These are phyloP conservation scores for Geopemphigus sp. DNA, from an alignment of 1,140 invertebrate species.

Conservation along the genomic window DNA sequence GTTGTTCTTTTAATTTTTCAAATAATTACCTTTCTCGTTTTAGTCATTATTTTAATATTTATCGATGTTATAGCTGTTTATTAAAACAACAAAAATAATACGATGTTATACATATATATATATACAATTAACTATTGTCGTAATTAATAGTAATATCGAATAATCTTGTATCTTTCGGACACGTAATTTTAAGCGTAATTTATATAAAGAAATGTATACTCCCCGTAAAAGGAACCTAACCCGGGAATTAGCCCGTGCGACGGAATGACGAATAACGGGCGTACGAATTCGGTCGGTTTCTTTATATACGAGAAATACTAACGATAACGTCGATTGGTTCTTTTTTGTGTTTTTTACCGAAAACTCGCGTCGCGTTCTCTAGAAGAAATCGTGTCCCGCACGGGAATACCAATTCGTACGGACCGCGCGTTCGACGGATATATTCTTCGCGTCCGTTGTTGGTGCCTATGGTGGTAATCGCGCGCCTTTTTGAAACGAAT, in stretches of 20 bases:
- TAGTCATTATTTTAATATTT: slow-evolving; percentile 33
- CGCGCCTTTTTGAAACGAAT: too few relatives aligned
- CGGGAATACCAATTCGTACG: too few relatives aligned
- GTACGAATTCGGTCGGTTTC: background rate
- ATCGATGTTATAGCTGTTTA: slow-evolving; percentile 41
- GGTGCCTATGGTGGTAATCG: too few relatives aligned
- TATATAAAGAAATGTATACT: slow-evolving; percentile 6
- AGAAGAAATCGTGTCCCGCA: too few relatives aligned
- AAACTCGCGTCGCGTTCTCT: too few relatives aligned
- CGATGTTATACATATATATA: slow-evolving; percentile 14
- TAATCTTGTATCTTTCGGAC: slow-evolving; percentile 6
- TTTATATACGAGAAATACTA: too few relatives aligned
- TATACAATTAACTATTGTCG: slow-evolving; percentile 19
- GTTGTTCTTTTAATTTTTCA: slow-evolving; percentile 24
- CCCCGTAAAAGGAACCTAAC: slow-evolving; percentile 27
- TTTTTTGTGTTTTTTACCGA: slow-evolving; percentile 1
- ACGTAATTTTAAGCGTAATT: slow-evolving; percentile 7
- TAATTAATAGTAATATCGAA: slow-evolving; percentile 6
- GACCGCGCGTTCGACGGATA: too few relatives aligned
- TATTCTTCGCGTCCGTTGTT: too few relatives aligned
- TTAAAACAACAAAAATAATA: background rate
- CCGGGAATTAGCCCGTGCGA: background rate
- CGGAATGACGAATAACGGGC: background rate
- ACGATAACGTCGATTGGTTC: too few relatives aligned
- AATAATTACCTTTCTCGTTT: slow-evolving; percentile 13